Evolutionary conservation across 2,888 invertebrate species (phyloP), one percentile per base, ranked within the genome.

Genomic region (Ochropleura plecta): DNA sequence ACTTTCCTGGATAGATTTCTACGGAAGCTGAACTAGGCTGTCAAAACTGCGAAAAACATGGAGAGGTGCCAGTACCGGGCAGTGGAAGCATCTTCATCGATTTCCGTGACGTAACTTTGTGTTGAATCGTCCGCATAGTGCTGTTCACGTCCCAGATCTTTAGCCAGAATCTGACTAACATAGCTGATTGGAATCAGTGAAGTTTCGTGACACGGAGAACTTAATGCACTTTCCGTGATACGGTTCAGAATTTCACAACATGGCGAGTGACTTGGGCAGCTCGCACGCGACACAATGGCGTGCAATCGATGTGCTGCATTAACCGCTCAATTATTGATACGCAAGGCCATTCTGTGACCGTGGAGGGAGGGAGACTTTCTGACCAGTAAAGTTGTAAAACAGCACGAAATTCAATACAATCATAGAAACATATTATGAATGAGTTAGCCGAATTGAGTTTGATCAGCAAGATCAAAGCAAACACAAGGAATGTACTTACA

Each of bases 201-300:
- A 46, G 70, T 75, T 75, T 81, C 88, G 88, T 88, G 87, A 81
- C 82, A 81, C 55, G 55, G 64, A 65, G 68, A 78, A 75, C 65
- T 86, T 88, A 82, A 83, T 81, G 78, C 79, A 86, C 68, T 74
- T 78, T 76, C 76, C 87, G 88, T 88, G 87, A 88, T 81, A 79
- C 66, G 55, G 60, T 76, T 77, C 82, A 85, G 80, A 65, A 82
- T 88, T 86, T 77, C 88, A 78, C 83, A 82, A 87, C 59, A 70
- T 62, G 64, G 66, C 77, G 63, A 77, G 79, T 73, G 78, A 73
- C 65, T 76, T 69, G 57, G 70, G 68, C 57, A 68, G 85, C 77
- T 71, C 66, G 66, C 86, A 85, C 82, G 86, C 86, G 85, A 86
- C 80, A 83, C 81, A 81, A 79, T 85, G 77, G 85, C 84, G 79